A percentile compares a stretch with the other conserved stretches of the same genome.
Conservation (phyloP, 2,888 invertebrate genomes). For the Plagodis dolabraria region DNA sequence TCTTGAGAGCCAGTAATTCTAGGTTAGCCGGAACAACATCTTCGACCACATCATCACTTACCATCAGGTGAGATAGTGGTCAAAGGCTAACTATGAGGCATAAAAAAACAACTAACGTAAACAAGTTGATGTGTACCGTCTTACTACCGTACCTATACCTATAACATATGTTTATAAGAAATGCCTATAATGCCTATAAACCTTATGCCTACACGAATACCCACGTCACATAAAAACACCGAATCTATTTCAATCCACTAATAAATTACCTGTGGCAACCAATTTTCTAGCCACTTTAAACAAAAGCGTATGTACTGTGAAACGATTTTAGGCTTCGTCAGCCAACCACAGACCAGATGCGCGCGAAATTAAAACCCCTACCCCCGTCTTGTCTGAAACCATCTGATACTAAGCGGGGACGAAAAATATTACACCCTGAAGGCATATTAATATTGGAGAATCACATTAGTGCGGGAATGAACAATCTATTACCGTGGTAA, state of each 20-base stretch:
- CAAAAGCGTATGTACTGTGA: constrained; percentile 2
- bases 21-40: too few relatives aligned
- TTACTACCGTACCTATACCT: too few relatives aligned
- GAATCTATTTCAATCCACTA: background rate
- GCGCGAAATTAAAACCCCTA: constrained; percentile 33
- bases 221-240: too few relatives aligned
- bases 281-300: constrained; percentile 14
- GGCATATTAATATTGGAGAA: constrained; percentile 46
- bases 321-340: constrained; percentile 7
- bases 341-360: constrained; percentile 33
- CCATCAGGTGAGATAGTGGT: too few relatives aligned
- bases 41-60: too few relatives aligned
- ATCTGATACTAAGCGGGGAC: constrained; percentile 30
- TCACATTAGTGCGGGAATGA: constrained; percentile 36
- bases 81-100: too few relatives aligned
- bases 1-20: too few relatives aligned
- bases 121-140: too few relatives aligned
- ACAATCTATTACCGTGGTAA: constrained; percentile 52
- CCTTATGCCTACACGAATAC: too few relatives aligned
- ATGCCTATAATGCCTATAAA: too few relatives aligned
- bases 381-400: constrained; percentile 23
- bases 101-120: too few relatives aligned
- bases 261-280: constrained; percentile 10
- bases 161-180: too few relatives aligned
- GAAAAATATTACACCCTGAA: constrained; percentile 50